phyloP scores from a whole-genome alignment of 2,113 vertebrate species.

The Ctenomys sociabilis region DNA sequence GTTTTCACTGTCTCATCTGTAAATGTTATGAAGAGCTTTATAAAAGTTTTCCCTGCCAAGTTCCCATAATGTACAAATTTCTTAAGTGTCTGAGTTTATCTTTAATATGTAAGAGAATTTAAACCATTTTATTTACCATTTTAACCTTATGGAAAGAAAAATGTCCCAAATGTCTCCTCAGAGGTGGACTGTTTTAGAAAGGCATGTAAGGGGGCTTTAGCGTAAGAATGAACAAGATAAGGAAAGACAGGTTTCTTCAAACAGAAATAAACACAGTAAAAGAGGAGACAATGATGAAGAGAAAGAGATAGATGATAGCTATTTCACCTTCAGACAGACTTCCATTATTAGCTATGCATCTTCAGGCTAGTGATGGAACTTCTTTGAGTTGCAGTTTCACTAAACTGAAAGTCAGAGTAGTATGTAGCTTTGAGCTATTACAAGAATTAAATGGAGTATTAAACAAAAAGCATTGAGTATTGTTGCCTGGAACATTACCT shows the following conservation, averaged over 20 bases:
- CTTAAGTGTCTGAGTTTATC: slow-evolving; percentile 5
- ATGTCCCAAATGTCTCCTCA: background rate
- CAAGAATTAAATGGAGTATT: slow-evolving; percentile 31
- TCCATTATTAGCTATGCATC: background rate
- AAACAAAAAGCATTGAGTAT: slow-evolving; percentile 50
- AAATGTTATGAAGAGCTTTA: background rate
- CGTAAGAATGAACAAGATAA: slow-evolving; percentile 20
- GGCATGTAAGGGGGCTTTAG: background rate
- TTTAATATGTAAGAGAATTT: slow-evolving; percentile 29
- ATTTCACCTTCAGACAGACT: background rate
- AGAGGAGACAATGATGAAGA: slow-evolving; percentile 10
- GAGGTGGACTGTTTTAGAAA: slow-evolving; percentile 29
- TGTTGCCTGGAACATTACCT: background rate
- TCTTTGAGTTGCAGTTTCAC: slow-evolving; percentile 25
- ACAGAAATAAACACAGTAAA: slow-evolving; percentile 20
- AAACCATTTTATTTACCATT: slow-evolving; percentile 50
- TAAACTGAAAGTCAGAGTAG: slow-evolving; percentile 39
- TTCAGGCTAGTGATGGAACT: slow-evolving; percentile 39
- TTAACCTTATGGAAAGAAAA: slow-evolving; percentile 4
- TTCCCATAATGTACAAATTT: slow-evolving; percentile 28
- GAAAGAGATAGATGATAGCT: background rate
- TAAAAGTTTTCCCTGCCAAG: slow-evolving; percentile 42
- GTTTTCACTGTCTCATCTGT: slow-evolving; percentile 15
- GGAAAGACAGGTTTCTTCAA: slow-evolving; percentile 46
- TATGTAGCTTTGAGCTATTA: background rate